Evolutionary conservation across 2,797 vertebrate species (phyloP), one percentile per base, ranked within the genome.

Genomic region (Pangasius macronema): DNA sequence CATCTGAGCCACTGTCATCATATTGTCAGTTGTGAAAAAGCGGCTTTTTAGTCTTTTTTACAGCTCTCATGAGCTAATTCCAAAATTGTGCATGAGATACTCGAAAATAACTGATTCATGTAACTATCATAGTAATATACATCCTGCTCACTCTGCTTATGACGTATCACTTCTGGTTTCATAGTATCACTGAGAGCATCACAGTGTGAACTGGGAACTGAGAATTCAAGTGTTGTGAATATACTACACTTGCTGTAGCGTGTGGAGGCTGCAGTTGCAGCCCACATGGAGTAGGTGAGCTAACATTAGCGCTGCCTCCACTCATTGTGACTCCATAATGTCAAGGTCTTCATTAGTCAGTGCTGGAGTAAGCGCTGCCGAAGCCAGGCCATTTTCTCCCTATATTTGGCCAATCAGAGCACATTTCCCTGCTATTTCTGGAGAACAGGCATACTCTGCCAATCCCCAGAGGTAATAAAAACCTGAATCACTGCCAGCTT

Each of bases 361-460:
- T 86, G 85, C 84, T 85, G 76, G 87, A 90, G 91, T 86, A 86
- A 92, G 92, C 87, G 72, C 70, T 88, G 89, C 90, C 86, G 84
- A 93, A 91, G 93, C 93, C 88, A 42, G 85, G 89, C 82, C 88
- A 63, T 68, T 93, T 94, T 93, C 92, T 94, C 94, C 93, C 94
- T 88, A 94, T 94, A 94, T 95, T 94, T 93, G 93, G 94, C 94
- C 95, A 94, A 94, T 94, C 94, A 92, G 94, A 95, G 92, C 93
- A 93, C 90, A 91, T 90, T 93, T 95, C 93, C 93, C 93, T n/a
- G 76, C 86, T 89, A 87, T 90, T 87, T 87, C 88, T 88, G 85
- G 83, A 89, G 65, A 89, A 84, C 89, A 89, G 65, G 85, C 79
- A 11, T 84, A 85, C 65, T 87, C 86, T 86, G 88, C 89, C 75